Conservation (phyloP, 2,113 vertebrate species). For the Cavia porcellus region DNA sequence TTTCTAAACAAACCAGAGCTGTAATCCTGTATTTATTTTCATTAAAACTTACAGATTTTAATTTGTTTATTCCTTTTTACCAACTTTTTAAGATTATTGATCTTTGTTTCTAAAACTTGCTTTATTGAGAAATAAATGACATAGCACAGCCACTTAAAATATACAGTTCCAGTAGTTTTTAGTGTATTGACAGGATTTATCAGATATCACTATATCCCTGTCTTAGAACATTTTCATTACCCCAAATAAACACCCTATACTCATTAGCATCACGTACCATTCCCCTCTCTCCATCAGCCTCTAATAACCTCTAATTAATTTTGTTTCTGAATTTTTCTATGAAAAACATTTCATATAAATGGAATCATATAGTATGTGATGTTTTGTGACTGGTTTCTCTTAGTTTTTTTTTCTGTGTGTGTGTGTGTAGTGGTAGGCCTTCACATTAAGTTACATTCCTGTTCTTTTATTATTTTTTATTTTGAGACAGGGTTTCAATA, state of each 20-base stretch:
- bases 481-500: background rate
- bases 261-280: background rate
- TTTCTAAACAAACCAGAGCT: slow-evolving; percentile 3
- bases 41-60: slow-evolving; percentile 33
- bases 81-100: slow-evolving; percentile 29
- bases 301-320: slow-evolving; percentile 36
- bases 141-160: background rate
- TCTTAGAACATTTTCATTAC: slow-evolving; percentile 61
- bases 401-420: background rate
- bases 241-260: background rate
- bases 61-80: slow-evolving; percentile 35
- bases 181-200: slow-evolving; percentile 19
- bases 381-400: background rate
- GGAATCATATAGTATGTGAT: background rate
- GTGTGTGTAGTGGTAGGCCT: background rate
- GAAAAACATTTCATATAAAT: slow-evolving; percentile 60
- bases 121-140: slow-evolving; percentile 47
- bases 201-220: background rate
- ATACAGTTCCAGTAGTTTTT: background rate
- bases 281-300: background rate
- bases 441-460: background rate
- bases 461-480: background rate
- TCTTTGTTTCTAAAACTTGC: background rate
- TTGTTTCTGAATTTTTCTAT: slow-evolving; percentile 43
- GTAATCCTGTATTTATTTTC: slow-evolving; percentile 9